phyloP scores from a whole-genome alignment of 2,113 vertebrate species.

The Dinomys branickii region DNA sequence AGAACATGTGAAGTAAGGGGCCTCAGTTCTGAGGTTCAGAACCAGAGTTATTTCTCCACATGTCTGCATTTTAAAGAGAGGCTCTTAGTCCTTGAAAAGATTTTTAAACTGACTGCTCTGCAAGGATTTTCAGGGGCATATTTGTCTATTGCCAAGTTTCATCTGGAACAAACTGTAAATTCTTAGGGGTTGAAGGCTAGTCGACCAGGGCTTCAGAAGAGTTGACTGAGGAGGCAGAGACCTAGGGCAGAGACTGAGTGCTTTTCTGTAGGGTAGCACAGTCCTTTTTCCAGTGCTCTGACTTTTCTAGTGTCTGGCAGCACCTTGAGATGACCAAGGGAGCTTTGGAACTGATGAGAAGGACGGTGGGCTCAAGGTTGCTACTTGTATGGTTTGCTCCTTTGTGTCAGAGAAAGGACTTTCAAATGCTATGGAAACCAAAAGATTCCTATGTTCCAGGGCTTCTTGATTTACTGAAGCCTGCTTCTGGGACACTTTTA shows the following conservation, averaged over 20 bases:
- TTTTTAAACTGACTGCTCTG: not conserved
- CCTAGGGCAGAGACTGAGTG: not conserved
- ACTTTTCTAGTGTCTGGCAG: not conserved
- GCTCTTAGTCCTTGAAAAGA: not conserved
- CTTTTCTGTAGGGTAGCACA: not conserved
- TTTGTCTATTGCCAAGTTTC: not conserved
- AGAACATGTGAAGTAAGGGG: not conserved
- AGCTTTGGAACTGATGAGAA: conserved; percentile 11
- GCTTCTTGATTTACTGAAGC: not conserved
- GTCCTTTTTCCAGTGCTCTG: not conserved
- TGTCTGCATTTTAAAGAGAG: not conserved
- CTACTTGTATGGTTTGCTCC: not conserved
- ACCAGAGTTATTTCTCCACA: not conserved
- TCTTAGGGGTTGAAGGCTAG: not conserved
- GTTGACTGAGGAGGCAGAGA: not conserved
- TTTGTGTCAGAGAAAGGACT: not conserved
- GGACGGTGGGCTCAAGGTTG: not conserved
- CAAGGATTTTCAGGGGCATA: not conserved
- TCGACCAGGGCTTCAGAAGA: not conserved
- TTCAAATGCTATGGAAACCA: not conserved
- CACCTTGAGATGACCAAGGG: not conserved
- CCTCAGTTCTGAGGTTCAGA: not conserved
- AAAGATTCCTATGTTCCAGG: not conserved
- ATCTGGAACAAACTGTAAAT: not conserved
- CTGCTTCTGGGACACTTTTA: not conserved